Conservation (phyloP, 2,113 vertebrate genomes). For the Barnardius zonarius region DNA sequence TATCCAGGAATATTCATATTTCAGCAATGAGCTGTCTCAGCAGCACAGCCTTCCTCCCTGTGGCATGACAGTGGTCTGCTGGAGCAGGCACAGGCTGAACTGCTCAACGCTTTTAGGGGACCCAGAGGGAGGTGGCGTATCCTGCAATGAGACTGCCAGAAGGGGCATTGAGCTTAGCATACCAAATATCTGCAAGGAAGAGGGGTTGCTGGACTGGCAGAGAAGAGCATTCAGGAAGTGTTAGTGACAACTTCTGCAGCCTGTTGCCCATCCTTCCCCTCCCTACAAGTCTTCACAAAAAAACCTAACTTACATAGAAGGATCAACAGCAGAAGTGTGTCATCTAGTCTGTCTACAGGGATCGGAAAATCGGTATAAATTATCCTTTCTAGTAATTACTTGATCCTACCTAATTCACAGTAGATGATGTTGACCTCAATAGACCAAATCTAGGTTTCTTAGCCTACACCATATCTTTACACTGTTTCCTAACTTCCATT, state of each 20-base stretch:
- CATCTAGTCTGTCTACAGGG: not conserved
- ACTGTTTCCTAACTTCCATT: not conserved
- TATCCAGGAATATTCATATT: not conserved
- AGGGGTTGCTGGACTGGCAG: not conserved
- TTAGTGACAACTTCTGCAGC: not conserved
- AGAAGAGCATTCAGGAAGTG: fast-evolving
- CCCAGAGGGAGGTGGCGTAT: fast-evolving
- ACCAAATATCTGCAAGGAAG: not conserved
- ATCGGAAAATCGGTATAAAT: constrained; percentile 31
- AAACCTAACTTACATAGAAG: not conserved
- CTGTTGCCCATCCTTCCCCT: not conserved
- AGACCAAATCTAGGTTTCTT: constrained; percentile 16
- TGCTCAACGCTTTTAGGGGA: not conserved
- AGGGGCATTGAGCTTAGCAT: not conserved
- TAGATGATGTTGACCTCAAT: constrained; percentile 11
- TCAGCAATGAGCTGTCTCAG: not conserved
- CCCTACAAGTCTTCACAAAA: not conserved
- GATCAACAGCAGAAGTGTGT: constrained; percentile 6
- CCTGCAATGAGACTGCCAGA: not conserved
- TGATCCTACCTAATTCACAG: constrained; percentile 19
- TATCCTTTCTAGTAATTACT: constrained; percentile 60
- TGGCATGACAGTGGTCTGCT: no score
- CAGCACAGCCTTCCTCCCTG: fast-evolving
- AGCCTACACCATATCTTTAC: not conserved
- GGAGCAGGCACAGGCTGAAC: not conserved